A percentile compares a stretch with the other conserved stretches of the same genome.
Evolutionary conservation across 2,888 invertebrate genomes (phyloP).

Genomic region (Amphipoea lucens): DNA sequence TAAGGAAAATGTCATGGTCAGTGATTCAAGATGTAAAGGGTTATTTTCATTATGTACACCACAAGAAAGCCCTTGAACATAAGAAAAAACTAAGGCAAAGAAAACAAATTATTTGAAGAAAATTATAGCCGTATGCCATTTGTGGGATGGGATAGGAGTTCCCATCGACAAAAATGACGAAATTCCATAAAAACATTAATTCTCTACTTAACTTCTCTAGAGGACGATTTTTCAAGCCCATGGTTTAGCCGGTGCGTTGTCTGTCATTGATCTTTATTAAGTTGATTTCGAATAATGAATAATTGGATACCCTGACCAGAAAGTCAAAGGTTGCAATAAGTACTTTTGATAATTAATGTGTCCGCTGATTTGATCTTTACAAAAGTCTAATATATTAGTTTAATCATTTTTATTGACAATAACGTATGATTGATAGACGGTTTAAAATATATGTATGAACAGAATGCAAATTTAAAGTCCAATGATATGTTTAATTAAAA

Average conservation of each 20-base stretch:
- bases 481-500: constrained; percentile 66
- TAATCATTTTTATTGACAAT: constrained; percentile 65
- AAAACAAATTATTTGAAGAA: neutral
- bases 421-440: constrained; percentile 66
- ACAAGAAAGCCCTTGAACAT: neutral
- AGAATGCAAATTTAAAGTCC: constrained; percentile 65
- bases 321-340: constrained; percentile 1
- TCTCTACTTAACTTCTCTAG: too few relatives aligned
- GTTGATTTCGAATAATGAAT: neutral
- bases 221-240: neutral
- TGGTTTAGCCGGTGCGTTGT: too few relatives aligned
- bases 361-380: constrained; percentile 55
- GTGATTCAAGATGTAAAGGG: constrained; percentile 78
- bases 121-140: neutral
- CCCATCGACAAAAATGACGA: neutral
- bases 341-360: constrained; percentile 49
- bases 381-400: constrained; percentile 58
- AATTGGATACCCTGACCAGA: neutral
- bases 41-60: constrained; percentile 63
- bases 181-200: neutral
- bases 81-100: neutral
- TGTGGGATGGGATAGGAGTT: too few relatives aligned
- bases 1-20: constrained; percentile 85
- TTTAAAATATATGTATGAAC: constrained; percentile 63
- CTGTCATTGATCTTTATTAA: too few relatives aligned